Conservation (phyloP, 2,113 vertebrate genomes). For the Sus scrofa region DNA sequence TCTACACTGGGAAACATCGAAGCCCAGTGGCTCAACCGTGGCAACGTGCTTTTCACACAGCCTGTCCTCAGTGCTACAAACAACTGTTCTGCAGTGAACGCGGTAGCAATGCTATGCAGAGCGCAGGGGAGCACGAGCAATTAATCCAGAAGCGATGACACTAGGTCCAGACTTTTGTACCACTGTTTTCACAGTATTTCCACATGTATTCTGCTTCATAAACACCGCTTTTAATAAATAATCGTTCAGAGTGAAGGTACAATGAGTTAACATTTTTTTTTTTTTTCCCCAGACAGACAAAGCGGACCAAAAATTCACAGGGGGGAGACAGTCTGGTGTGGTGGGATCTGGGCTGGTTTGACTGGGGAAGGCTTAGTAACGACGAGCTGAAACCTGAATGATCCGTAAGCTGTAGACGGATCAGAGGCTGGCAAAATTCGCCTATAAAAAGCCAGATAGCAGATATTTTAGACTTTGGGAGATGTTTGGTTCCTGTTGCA, state of each 20-base stretch:
- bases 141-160: neutral
- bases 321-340: neutral
- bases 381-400: neutral
- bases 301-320: neutral
- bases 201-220: neutral
- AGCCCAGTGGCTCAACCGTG: neutral
- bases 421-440: neutral
- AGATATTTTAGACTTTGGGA: neutral
- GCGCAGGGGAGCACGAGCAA: neutral
- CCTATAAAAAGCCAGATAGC: neutral
- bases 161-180: neutral
- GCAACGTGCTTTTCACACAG: neutral
- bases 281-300: neutral
- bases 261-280: neutral
- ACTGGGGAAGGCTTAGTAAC: neutral
- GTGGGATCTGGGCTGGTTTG: neutral
- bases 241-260: conserved; percentile 6
- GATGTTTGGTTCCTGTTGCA: neutral
- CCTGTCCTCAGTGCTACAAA: neutral
- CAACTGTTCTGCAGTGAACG: neutral
- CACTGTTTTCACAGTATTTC: neutral
- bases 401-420: neutral
- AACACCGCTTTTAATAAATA: neutral
- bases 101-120: neutral
- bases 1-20: neutral